Conservation (phyloP, 2,888 invertebrate species). For the Spodoptera exigua region DNA sequence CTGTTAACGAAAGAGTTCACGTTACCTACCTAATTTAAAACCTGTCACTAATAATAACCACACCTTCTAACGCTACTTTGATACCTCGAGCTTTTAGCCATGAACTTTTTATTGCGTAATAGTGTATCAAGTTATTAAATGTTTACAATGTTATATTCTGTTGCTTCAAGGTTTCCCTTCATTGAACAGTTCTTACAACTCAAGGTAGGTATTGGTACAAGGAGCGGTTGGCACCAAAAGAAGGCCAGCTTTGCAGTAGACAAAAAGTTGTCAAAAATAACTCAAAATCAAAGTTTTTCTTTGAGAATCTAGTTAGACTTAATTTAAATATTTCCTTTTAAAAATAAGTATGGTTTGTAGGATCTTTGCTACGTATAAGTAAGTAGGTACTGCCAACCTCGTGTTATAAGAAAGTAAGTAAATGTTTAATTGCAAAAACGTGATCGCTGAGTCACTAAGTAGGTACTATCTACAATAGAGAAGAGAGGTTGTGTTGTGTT, state of each 20-base stretch:
- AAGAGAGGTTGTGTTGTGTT: conserved; percentile 32
- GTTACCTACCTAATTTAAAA: conserved; percentile 15
- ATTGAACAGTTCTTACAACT: conserved; percentile 14
- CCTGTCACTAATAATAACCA: conserved; percentile 11
- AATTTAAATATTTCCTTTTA: not conserved
- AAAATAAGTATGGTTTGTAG: not conserved
- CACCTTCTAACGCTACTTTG: conserved; percentile 29
- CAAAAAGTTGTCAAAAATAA: too few species aligned
- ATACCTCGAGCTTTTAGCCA: conserved; percentile 33
- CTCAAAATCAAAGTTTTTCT: conserved; percentile 4
- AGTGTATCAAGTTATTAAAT: conserved; percentile 13
- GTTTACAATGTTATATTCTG: conserved; percentile 10
- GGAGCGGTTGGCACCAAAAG: conserved; percentile 6
- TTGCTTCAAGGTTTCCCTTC: conserved; percentile 27
- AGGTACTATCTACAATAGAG: too few species aligned
- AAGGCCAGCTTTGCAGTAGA: conserved; percentile 7
- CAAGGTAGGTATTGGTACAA: conserved; percentile 9
- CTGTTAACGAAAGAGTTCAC: not conserved
- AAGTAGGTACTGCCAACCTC: not conserved
- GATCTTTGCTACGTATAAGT: not conserved
- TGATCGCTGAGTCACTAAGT: too few species aligned
- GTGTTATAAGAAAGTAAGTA: not conserved
- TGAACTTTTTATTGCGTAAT: conserved; percentile 34
- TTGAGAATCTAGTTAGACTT: conserved; percentile 4
- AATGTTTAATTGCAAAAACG: too few species aligned